Base-by-base conservation (phyloP, 2,888 invertebrate species). In the Nebria salina region DNA sequence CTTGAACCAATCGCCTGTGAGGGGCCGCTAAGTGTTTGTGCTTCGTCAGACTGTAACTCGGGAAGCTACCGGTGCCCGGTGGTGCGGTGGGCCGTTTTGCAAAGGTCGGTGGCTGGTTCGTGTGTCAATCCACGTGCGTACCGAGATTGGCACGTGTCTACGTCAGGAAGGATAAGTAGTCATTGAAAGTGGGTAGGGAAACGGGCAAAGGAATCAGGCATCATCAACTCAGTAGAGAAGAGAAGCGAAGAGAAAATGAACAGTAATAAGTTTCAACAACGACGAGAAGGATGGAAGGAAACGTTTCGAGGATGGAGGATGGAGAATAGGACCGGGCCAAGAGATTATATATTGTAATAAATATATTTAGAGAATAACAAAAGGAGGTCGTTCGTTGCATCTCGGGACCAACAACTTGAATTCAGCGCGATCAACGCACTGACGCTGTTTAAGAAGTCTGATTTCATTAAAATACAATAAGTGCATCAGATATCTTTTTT, bases 1-100 rank as follows among this genome's bases (percentile, higher is more conserved):
- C 81, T 81, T 81, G 81, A 87, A 87, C 87, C 87, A 83, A 83
- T 83, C 84, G 79, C 83, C 84, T 76, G 80, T 80, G 80, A 75
- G 72, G 80, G 76, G 81, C 81, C 81, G 81, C 76, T 81, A 76
- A 76, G 81, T 76, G 76, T 81, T 81, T 81, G 81, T 81, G 81
- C 81, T 81, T 81, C 81, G 81, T 81, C 81, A 81, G 81, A 81
- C 81, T 81, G 76, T 76, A 81, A 76, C 76, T 76, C 76, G 81
- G 76, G 76, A 76, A 81, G 81, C 76, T 81, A 68, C 81, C 81
- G 76, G 65, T 81, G 79, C 79, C 79, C 79, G 70, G 75, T 68
- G 79, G 72, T 73, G 73, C 70, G 70, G 70, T 70, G 34, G 70
- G 25, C 26, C 73, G n/a, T 73, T 25, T 26, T 43, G 34, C 20